phyloP scores from a whole-genome alignment of 2,113 vertebrate genomes.

The Oriolus oriolus region DNA sequence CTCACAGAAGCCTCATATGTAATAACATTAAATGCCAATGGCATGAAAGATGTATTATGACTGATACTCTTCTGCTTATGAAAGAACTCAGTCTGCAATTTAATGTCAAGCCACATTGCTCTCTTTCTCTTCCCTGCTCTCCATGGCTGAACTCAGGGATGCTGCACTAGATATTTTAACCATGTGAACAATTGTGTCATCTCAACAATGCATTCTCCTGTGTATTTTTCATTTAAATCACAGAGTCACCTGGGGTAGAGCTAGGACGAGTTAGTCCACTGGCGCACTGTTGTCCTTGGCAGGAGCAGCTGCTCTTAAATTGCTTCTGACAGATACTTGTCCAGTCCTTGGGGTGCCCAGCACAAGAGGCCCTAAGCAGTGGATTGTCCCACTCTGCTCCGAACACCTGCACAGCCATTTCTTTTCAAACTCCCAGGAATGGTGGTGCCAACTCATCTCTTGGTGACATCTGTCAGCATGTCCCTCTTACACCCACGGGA shows the following conservation, averaged over 20 bases:
- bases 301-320: neutral
- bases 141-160: neutral
- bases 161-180: neutral
- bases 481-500: neutral
- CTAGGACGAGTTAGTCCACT: neutral
- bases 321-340: neutral
- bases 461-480: neutral
- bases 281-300: neutral
- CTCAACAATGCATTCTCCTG: neutral
- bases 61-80: neutral
- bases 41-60: neutral
- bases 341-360: neutral
- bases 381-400: neutral
- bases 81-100: neutral
- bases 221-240: neutral
- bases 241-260: neutral
- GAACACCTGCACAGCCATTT: neutral
- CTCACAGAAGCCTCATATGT: neutral
- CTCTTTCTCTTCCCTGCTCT: neutral
- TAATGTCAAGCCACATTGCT: neutral
- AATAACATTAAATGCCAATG: constrained; percentile 14
- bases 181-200: neutral
- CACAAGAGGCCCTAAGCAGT: rapidly evolving
- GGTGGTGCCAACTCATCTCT: neutral
- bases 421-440: neutral